Evolutionary conservation across 2,888 invertebrate species (phyloP).

Genomic region (Incurvaria masculella): DNA sequence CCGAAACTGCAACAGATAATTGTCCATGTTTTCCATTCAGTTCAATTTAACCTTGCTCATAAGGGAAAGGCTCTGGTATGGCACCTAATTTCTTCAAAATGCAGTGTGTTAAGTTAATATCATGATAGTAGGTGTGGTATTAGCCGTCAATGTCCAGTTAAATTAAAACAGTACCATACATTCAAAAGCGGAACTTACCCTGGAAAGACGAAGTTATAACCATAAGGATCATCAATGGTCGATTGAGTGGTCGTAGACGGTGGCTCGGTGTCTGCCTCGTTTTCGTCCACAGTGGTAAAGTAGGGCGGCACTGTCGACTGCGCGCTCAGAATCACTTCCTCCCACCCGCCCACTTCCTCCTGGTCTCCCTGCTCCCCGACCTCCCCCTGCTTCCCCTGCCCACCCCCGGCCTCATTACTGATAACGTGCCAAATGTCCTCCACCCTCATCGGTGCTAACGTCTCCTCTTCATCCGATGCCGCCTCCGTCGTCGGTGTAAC

Average conservation of each 20-base stretch:
- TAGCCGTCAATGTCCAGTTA: too few relatives aligned
- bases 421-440: slow-evolving; percentile 50
- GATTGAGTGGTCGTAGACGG: neutral
- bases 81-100: too few relatives aligned
- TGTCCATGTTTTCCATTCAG: too few relatives aligned
- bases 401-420: slow-evolving; percentile 36
- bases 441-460: slow-evolving; percentile 25
- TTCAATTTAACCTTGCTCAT: too few relatives aligned
- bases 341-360: slow-evolving; percentile 32
- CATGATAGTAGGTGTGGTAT: too few relatives aligned
- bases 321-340: slow-evolving; percentile 27
- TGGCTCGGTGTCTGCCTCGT: slow-evolving; percentile 9
- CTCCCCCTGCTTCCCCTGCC: slow-evolving; percentile 30
- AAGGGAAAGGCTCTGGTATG: too few relatives aligned
- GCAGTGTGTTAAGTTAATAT: too few relatives aligned
- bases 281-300: slow-evolving; percentile 12
- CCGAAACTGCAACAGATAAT: too few relatives aligned
- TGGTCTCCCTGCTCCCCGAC: slow-evolving; percentile 31
- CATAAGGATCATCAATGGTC: neutral
- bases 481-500: neutral
- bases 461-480: slow-evolving; percentile 9
- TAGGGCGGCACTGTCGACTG: neutral
- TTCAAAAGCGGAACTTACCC: slow-evolving; percentile 27
- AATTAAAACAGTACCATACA: too few relatives aligned
- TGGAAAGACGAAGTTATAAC: slow-evolving; percentile 39